These are phyloP conservation scores for Thymallus thymallus DNA, from an alignment of 2,113 vertebrate species.

Conservation along the genomic window DNA sequence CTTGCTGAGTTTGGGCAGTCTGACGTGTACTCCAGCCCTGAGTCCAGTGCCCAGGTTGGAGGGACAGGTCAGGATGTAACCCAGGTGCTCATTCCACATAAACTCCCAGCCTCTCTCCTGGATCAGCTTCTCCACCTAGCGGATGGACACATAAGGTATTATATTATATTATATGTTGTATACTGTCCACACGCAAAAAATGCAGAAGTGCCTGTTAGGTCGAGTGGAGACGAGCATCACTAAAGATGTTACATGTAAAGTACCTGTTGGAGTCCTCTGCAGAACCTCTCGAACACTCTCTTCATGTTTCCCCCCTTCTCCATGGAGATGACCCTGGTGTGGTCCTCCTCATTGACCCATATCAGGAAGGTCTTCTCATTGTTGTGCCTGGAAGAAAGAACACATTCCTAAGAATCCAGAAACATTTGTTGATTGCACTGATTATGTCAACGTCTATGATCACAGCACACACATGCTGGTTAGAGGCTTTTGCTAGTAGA, in stretches of 20 bases:
- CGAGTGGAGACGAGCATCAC: too few species aligned
- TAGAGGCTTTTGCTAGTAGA: conserved; percentile 10
- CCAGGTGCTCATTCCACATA: conserved; percentile 92
- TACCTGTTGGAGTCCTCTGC: conserved; percentile 90
- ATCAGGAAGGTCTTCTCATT: conserved; percentile 92
- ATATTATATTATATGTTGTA: too few species aligned
- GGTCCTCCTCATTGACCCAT: conserved; percentile 95
- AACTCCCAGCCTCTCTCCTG: conserved; percentile 93
- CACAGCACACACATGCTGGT: conserved; percentile 26
- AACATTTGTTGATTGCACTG: not conserved
- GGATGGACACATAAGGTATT: not conserved
- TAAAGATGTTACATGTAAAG: not conserved
- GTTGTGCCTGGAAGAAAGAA: conserved; percentile 80
- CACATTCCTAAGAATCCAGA: not conserved
- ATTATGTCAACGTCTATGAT: not conserved
- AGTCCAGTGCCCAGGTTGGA: conserved; percentile 92
- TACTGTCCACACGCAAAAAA: not conserved
- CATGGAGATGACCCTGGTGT: conserved; percentile 95
- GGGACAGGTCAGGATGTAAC: conserved; percentile 89
- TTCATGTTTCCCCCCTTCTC: conserved; percentile 97
- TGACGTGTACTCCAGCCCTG: conserved; percentile 87
- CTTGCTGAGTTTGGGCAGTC: conserved; percentile 86
- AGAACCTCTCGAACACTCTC: conserved; percentile 92
- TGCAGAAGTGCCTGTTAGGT: too few species aligned
- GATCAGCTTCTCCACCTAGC: conserved; percentile 87